These are phyloP conservation scores for Genyomyrus donnyi DNA, from an alignment of 2,113 vertebrate genomes.

Conservation along the genomic window DNA sequence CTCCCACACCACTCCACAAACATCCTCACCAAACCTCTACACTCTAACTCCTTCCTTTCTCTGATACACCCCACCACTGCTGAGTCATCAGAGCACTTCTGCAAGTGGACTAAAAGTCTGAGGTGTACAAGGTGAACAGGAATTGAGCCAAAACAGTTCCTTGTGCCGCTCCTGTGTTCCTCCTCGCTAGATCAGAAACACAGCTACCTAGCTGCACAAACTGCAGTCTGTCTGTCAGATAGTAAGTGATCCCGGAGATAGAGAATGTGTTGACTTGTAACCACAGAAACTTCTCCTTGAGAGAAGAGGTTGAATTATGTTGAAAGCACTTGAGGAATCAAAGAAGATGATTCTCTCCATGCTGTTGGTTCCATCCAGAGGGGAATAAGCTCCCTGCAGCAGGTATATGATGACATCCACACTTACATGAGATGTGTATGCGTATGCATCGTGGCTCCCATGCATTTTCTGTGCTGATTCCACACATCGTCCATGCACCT, in stretches of 20 bases:
- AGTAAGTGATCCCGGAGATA: not conserved
- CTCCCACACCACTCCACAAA: constrained; percentile 1
- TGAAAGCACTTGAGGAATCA: not conserved
- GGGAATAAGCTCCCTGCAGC: not conserved
- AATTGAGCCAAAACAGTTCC: constrained; percentile 6
- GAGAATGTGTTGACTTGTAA: not conserved
- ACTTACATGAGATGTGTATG: not conserved
- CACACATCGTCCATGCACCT: no score
- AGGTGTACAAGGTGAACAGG: constrained; percentile 1
- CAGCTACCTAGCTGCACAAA: not conserved
- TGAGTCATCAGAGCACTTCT: not conserved
- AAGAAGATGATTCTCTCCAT: not conserved
- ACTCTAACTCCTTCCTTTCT: constrained; percentile 2
- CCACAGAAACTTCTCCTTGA: not conserved
- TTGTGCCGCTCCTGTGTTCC: not conserved
- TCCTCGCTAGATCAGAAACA: not conserved
- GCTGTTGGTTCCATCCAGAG: not conserved
- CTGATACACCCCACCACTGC: not conserved
- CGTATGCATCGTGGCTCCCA: no score
- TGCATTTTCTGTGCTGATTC: no score
- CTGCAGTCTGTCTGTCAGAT: not conserved
- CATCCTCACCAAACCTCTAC: not conserved
- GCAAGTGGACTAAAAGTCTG: constrained; percentile 5
- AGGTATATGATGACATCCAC: constrained; percentile 4
- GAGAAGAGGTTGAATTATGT: not conserved